Conservation (phyloP, 2,797 vertebrate species). For the Astyanax mexicanus region DNA sequence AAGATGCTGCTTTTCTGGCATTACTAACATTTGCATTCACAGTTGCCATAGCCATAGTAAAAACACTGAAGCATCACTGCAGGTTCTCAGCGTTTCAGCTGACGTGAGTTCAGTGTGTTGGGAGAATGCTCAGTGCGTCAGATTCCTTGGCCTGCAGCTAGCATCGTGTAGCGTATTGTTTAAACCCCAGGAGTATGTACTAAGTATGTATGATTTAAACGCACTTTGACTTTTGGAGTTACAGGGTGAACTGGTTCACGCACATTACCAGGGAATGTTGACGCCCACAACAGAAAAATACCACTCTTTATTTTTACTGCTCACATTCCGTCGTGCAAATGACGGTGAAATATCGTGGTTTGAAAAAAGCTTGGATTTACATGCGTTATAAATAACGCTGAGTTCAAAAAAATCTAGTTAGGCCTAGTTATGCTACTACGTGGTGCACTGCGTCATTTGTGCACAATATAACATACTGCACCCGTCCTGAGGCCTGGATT, state of each 20-base stretch:
- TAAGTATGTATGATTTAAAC: background rate
- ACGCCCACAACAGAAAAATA: constrained; percentile 46
- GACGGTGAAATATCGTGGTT: background rate
- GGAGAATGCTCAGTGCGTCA: background rate
- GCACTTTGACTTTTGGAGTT: background rate
- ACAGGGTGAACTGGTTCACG: background rate
- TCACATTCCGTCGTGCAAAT: constrained; percentile 26
- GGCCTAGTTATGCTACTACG: too few species aligned
- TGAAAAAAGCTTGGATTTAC: background rate
- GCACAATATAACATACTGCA: too few species aligned
- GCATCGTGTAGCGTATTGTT: background rate
- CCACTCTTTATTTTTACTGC: constrained; percentile 35
- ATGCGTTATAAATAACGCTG: too few species aligned
- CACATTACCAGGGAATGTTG: constrained; percentile 4
- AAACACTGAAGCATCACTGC: background rate
- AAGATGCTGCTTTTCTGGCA: too few species aligned
- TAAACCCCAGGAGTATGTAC: background rate
- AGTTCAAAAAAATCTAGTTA: too few species aligned
- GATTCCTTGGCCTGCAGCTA: background rate
- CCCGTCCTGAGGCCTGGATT: too few species aligned
- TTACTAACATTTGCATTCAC: too few species aligned
- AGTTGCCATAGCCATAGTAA: background rate
- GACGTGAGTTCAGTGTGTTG: background rate
- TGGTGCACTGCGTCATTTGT: too few species aligned
- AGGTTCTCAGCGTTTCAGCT: background rate